Conservation (phyloP, 1,140 invertebrate genomes). For the Coelopa frigida region DNA sequence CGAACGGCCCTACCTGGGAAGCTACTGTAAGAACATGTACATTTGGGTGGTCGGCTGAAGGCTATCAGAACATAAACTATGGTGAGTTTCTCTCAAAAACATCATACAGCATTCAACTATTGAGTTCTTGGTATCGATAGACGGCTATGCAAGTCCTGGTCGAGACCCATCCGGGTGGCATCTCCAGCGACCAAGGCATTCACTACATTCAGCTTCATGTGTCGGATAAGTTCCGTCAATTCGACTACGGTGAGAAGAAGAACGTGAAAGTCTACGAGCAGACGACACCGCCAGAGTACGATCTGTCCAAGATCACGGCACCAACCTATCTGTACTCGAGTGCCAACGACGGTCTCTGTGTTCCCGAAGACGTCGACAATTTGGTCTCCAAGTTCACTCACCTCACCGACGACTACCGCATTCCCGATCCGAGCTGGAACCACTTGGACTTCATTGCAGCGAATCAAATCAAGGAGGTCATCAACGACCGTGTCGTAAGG, state of each 20-base stretch:
- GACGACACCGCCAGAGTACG: conserved; percentile 50
- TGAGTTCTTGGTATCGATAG: conserved; percentile 2
- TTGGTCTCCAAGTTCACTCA: conserved; percentile 45
- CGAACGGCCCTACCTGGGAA: conserved; percentile 30
- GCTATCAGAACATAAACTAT: conserved; percentile 21
- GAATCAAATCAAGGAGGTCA: conserved; percentile 42
- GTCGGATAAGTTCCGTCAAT: conserved; percentile 27
- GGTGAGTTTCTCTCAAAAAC: not conserved
- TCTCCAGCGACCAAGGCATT: conserved; percentile 16
- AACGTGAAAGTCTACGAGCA: conserved; percentile 48
- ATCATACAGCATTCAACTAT: not conserved
- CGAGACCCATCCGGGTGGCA: conserved; percentile 43
- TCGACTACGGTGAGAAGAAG: conserved; percentile 24
- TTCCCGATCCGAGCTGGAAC: conserved; percentile 45
- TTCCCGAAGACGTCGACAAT: conserved; percentile 47
- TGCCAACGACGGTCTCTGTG: conserved; percentile 58
- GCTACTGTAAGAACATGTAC: conserved; percentile 31
- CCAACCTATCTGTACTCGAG: conserved; percentile 64
- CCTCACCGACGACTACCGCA: conserved; percentile 38
- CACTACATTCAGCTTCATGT: conserved; percentile 27
- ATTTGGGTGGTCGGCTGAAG: conserved; percentile 24
- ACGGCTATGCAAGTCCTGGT: conserved; percentile 28
- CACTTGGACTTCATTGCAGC: conserved; percentile 53
- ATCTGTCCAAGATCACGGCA: conserved; percentile 50
- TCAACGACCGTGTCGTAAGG: conserved; percentile 44